Conservation (phyloP, 2,113 vertebrate species). For the Urocolius indicus region DNA sequence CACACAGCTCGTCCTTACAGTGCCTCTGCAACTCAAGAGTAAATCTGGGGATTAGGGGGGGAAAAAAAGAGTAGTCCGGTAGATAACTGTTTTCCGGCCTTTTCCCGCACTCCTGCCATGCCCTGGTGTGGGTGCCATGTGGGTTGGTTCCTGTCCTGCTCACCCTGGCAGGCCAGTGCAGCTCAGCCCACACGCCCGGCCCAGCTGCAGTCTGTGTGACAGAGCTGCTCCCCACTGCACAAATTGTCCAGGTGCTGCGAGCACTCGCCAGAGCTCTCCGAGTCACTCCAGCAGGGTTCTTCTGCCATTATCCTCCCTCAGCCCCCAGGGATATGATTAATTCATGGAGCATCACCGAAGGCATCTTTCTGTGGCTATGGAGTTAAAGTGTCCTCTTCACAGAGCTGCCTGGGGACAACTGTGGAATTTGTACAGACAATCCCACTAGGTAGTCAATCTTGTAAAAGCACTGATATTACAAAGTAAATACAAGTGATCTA, state of each 20-base stretch:
- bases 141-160: neutral
- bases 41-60: neutral
- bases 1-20: accelerated
- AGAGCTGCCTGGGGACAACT: slow-evolving; percentile 68
- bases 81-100: slow-evolving; percentile 7
- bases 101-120: neutral
- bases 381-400: slow-evolving; percentile 74
- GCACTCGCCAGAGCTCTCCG: slow-evolving; percentile 51
- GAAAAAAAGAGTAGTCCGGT: neutral
- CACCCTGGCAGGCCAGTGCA: neutral
- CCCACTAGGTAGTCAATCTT: slow-evolving; percentile 76
- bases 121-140: no score
- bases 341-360: slow-evolving; percentile 70
- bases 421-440: slow-evolving; percentile 79
- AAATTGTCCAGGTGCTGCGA: slow-evolving; percentile 58
- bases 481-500: slow-evolving; percentile 80
- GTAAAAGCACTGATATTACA: slow-evolving; percentile 80
- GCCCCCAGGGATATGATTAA: slow-evolving; percentile 70
- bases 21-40: neutral
- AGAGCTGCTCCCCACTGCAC: slow-evolving; percentile 18
- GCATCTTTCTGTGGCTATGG: slow-evolving; percentile 64
- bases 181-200: neutral
- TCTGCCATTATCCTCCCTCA: slow-evolving; percentile 62
- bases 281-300: slow-evolving; percentile 12
- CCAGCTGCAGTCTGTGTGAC: slow-evolving; percentile 20